Evolutionary conservation across 2,113 vertebrate species (phyloP), one percentile per base, ranked within the genome.

Genomic region (Callopanchax toddi): DNA sequence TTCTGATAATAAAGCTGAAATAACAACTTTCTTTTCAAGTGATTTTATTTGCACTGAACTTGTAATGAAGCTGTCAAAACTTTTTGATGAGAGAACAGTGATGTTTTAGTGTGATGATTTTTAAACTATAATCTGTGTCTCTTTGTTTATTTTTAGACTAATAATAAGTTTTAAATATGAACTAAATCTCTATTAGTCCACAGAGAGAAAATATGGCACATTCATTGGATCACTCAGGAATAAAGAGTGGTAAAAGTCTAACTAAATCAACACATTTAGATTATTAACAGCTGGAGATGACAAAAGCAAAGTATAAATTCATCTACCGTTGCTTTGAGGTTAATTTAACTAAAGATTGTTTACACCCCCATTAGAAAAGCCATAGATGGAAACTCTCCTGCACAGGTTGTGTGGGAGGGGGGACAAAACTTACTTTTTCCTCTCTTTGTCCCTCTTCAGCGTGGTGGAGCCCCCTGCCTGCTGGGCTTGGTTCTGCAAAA

Each of bases 391-490:
- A 0, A 51, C 29, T 57, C 17, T 66, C 23, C 26, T 62, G 21
- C 50, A 56, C 25, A 55, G 67, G 44, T 53, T 32, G 2, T 36
- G n/a, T 65, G 23, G 51, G 70, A 11, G 74, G 54, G 58, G 52
- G 59, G 39, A 20, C 39, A 44, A 8, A 18, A 97, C 97, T 98
- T 95, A 99, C 97, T 99, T 99, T 93, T 99, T 99, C 86, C 95
- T 97, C 84, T 99, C 97, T 89, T 99, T 99, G 78, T 99, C 97
- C 73, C 95, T 94, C 90, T 99, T 99, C 81, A 99, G 95, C 45
- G 97, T 99, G 89, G 97, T 95, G 17, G 96, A 96, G 83, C 96
- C 94, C 85, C 97, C 97, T 81, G 97, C 96, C 89, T 98, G 97
- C 84, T 95, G 94, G 51, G 95, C 94, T 86, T 99, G 97, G 78